Conservation (phyloP, 2,888 invertebrate species). For the Lamproptera curius region DNA sequence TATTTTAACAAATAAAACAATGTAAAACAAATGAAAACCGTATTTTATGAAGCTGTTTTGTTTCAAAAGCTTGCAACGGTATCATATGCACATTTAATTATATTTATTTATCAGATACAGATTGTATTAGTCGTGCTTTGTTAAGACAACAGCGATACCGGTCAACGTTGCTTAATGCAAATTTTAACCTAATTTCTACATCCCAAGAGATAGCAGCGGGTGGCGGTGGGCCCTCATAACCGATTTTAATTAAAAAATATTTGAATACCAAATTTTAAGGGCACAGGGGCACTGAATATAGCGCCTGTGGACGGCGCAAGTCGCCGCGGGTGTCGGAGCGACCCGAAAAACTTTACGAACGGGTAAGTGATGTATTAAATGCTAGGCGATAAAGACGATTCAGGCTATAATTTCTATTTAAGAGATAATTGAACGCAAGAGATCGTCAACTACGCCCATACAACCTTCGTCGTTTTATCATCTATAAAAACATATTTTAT, state of each 20-base stretch:
- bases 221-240: conserved; percentile 8
- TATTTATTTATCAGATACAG: background rate
- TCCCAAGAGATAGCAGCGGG: conserved; percentile 7
- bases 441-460: too few relatives aligned
- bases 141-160: background rate
- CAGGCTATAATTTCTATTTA: too few relatives aligned
- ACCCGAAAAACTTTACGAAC: conserved; percentile 27
- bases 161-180: conserved; percentile 2
- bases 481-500: too few relatives aligned
- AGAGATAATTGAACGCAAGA: too few relatives aligned
- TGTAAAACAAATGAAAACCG: background rate
- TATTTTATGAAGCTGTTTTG: too few relatives aligned
- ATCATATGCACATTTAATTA: too few relatives aligned
- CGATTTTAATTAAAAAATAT: conserved; percentile 24
- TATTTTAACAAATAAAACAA: too few relatives aligned
- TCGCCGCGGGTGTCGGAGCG: conserved; percentile 24
- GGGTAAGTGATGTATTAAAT: background rate
- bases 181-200: conserved; percentile 11
- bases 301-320: conserved; percentile 24
- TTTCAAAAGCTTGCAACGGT: too few relatives aligned
- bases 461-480: too few relatives aligned
- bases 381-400: too few relatives aligned
- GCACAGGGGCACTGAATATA: conserved; percentile 23
- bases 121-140: background rate
- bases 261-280: conserved; percentile 26